phyloP scores from a whole-genome alignment of 2,113 vertebrate species.

The Hydrolagus affinis region DNA sequence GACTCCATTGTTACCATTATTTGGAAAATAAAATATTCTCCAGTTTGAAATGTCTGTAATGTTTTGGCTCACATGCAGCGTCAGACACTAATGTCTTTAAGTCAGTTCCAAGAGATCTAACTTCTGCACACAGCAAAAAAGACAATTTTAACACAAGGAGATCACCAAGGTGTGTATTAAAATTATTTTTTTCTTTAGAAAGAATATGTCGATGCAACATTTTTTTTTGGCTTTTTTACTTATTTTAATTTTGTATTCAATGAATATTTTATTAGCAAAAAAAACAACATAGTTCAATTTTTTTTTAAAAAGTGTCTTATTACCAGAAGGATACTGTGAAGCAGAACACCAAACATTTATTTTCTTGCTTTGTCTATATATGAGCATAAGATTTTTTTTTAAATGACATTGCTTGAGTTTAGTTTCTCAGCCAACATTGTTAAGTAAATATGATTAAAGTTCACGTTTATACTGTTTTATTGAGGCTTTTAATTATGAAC shows the following conservation, averaged over 20 bases:
- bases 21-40: no score
- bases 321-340: no score
- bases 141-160: no score
- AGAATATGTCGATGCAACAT: background rate
- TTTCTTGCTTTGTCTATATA: background rate
- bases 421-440: background rate
- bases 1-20: no score
- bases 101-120: no score
- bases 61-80: no score
- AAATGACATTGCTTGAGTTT: background rate
- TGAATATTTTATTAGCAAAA: background rate
- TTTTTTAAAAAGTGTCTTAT: background rate
- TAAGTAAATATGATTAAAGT: background rate
- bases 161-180: no score
- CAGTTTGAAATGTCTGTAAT: no score
- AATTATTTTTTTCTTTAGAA: background rate
- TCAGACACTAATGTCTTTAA: no score
- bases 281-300: background rate
- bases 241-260: background rate
- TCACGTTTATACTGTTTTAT: background rate
- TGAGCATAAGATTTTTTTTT: background rate
- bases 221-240: background rate
- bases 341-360: no score
- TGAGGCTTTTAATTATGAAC: background rate
- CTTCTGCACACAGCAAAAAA: no score